phyloP scores from a whole-genome alignment of 2,797 vertebrate genomes.

The Masticophis lateralis region DNA sequence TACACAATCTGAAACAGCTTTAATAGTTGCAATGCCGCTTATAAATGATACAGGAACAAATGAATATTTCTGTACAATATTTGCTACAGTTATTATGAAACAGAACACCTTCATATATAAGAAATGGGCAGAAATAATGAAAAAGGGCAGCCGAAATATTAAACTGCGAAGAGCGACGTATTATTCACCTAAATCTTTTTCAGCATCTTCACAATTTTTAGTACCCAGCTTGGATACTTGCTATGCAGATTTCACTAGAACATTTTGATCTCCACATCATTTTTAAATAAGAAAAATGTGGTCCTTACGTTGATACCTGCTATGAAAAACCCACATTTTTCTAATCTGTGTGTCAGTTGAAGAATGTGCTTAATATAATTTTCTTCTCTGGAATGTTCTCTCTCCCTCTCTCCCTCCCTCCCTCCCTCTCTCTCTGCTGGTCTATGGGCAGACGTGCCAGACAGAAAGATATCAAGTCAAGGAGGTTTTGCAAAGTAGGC shows the following conservation, averaged over 20 bases:
- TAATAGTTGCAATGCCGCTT: neutral
- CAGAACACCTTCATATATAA: neutral
- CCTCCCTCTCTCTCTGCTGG: neutral
- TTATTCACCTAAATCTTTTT: neutral
- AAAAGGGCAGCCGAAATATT: conserved; percentile 2
- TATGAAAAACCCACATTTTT: neutral
- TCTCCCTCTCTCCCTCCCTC: no score
- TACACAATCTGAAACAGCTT: neutral
- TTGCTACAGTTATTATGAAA: conserved; percentile 36
- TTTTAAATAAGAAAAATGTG: neutral
- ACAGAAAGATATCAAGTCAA: neutral
- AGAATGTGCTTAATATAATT: neutral
- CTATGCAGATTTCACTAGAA: neutral
- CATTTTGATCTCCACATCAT: neutral
- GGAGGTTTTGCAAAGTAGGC: neutral
- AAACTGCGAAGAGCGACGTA: neutral
- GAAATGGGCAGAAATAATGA: conserved; percentile 26
- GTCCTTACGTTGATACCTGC: conserved; percentile 18
- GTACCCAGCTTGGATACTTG: neutral
- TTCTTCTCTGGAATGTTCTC: conserved; percentile 8
- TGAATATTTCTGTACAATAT: conserved; percentile 21
- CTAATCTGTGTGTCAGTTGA: neutral
- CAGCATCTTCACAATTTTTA: neutral
- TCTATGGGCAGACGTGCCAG: neutral
- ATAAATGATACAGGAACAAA: neutral